Conservation (phyloP, 2,888 invertebrate genomes). For the Galerucella calmariensis region DNA sequence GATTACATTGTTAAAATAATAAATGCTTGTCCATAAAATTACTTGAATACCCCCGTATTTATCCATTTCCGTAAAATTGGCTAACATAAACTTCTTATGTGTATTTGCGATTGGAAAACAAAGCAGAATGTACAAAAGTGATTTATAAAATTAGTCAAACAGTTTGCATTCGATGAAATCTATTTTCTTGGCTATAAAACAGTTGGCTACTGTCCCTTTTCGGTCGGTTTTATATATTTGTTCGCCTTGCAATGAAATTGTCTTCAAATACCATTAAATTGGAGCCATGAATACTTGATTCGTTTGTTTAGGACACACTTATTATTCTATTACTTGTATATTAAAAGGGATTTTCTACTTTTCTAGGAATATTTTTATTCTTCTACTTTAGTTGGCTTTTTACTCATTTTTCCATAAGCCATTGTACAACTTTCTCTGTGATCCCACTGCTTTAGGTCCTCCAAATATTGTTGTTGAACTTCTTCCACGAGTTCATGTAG, state of each 20-base stretch:
- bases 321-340: constrained; percentile 18
- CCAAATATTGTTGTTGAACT: too few relatives aligned
- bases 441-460: too few relatives aligned
- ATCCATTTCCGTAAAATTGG: not conserved
- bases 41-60: not conserved
- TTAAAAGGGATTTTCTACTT: constrained; percentile 7
- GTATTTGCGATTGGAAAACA: not conserved
- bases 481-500: too few relatives aligned
- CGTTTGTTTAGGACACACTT: constrained; percentile 31
- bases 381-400: too few relatives aligned
- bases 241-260: constrained; percentile 22
- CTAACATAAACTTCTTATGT: not conserved
- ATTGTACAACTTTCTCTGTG: too few relatives aligned
- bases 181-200: constrained; percentile 19
- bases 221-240: constrained; percentile 14
- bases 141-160: constrained; percentile 22
- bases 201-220: constrained; percentile 11
- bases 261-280: constrained; percentile 32
- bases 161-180: constrained; percentile 19
- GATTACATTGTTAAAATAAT: too few relatives aligned
- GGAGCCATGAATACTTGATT: constrained; percentile 37
- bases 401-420: too few relatives aligned
- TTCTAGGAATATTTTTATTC: too few relatives aligned
- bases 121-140: not conserved
- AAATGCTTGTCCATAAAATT: too few relatives aligned